A percentile compares a stretch with the other conserved stretches of the same genome.
Conservation (phyloP, 2,113 vertebrate genomes). For the Leptodactylus fuscus region DNA sequence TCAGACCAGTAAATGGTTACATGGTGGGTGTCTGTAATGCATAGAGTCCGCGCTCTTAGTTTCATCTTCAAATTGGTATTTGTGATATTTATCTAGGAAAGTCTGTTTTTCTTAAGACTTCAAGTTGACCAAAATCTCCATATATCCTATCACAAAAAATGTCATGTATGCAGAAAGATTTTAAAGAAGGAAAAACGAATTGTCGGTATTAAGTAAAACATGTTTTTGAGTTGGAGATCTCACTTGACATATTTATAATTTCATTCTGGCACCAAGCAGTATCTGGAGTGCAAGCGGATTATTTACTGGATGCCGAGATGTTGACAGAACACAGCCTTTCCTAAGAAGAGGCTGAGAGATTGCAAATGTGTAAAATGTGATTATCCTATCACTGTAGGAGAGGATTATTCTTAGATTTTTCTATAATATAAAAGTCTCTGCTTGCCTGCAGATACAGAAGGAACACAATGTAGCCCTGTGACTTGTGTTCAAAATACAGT, state of each 20-base stretch:
- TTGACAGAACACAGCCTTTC: constrained; percentile 57
- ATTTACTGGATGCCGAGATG: constrained; percentile 62
- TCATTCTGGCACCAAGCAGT: constrained; percentile 63
- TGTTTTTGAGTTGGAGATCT: constrained; percentile 25
- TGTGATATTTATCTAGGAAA: not conserved
- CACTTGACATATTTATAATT: constrained; percentile 59
- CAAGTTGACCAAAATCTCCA: not conserved
- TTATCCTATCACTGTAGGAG: constrained; percentile 52
- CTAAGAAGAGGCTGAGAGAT: constrained; percentile 48
- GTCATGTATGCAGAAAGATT: constrained; percentile 25
- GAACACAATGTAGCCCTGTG: constrained; percentile 38
- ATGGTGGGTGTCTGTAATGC: not conserved
- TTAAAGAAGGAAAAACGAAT: too few species aligned
- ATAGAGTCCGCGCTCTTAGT: not conserved
- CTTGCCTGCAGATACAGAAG: not conserved
- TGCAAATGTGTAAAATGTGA: constrained; percentile 53
- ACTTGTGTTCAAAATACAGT: constrained; percentile 40
- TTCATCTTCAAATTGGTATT: too few species aligned
- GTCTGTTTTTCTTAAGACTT: not conserved
- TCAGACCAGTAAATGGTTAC: not conserved
- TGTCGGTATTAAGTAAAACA: constrained; percentile 33
- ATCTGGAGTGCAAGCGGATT: constrained; percentile 52
- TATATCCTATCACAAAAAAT: not conserved
- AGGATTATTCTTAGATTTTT: constrained; percentile 49
- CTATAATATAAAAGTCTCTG: constrained; percentile 54